These are phyloP conservation scores for Bombus impatiens DNA, from an alignment of 1,140 invertebrate species.

Conservation along the genomic window DNA sequence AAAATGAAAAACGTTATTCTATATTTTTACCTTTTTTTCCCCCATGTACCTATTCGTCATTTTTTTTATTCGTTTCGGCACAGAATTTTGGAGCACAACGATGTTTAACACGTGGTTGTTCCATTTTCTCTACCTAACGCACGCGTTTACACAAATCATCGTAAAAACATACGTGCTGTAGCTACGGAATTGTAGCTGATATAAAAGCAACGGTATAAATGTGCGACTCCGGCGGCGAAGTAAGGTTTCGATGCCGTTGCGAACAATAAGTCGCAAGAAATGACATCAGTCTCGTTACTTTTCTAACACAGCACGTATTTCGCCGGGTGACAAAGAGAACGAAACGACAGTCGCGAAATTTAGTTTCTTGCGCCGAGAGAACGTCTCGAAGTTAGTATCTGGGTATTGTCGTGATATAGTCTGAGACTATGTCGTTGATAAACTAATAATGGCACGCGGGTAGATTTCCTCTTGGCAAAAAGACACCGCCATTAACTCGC, in stretches of 20 bases:
- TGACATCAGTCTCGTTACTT: neutral
- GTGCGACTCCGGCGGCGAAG: too few relatives aligned
- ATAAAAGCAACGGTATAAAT: too few relatives aligned
- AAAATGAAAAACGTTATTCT: too few relatives aligned
- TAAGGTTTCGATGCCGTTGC: too few relatives aligned
- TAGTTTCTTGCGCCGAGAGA: neutral
- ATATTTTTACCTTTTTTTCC: neutral
- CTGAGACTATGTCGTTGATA: slow-evolving; percentile 4
- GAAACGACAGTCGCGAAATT: neutral
- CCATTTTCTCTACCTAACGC: neutral
- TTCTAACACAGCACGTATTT: slow-evolving; percentile 43
- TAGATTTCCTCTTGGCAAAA: neutral
- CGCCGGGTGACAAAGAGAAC: slow-evolving; percentile 13
- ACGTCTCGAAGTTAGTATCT: neutral
- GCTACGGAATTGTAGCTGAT: too few relatives aligned
- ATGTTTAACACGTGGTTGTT: too few relatives aligned
- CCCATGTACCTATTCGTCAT: slow-evolving; percentile 11
- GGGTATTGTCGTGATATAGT: neutral
- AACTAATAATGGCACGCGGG: slow-evolving; percentile 11
- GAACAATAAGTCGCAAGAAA: too few relatives aligned
- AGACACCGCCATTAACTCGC: slow-evolving; percentile 1
- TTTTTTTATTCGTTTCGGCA: neutral
- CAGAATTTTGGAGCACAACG: neutral
- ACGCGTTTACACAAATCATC: too few relatives aligned
- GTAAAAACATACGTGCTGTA: too few relatives aligned